Evolutionary conservation across 2,888 invertebrate genomes (phyloP).

Genomic region (Cryptocheilus praepositus): DNA sequence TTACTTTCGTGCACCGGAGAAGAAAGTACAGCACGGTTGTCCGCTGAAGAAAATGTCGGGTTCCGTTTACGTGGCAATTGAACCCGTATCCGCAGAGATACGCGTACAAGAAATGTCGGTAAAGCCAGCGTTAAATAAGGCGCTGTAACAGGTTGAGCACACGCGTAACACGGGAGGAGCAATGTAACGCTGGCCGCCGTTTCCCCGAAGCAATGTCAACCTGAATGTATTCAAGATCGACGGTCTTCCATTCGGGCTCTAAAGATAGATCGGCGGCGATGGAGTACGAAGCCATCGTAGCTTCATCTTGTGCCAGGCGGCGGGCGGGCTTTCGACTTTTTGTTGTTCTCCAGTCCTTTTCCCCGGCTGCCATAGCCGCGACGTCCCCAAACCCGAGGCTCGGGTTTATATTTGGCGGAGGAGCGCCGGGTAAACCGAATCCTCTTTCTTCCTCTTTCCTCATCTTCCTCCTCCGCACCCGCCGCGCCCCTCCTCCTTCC

Average conservation of each 20-base stretch:
- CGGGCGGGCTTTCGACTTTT: conserved; percentile 29
- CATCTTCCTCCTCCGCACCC: not conserved
- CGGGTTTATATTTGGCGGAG: conserved; percentile 54
- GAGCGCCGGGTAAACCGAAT: not conserved
- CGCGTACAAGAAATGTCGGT: no score
- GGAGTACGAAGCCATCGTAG: no score
- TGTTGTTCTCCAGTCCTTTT: conserved; percentile 31
- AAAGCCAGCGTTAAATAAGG: no score
- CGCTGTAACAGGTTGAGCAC: no score
- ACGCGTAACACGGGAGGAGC: no score
- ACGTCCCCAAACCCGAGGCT: conserved; percentile 5
- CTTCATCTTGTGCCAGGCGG: no score
- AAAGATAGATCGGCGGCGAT: conserved; percentile 6
- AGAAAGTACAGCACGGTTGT: no score
- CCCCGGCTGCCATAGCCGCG: conserved; percentile 13
- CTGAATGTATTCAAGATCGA: conserved; percentile 4
- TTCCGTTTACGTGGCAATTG: no score
- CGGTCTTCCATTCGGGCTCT: conserved; percentile 2
- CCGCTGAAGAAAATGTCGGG: no score
- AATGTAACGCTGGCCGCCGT: no score
- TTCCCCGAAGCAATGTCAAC: conserved; percentile 3
- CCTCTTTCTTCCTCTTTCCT: not conserved
- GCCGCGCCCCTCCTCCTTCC: not conserved
- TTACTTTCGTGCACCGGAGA: no score
- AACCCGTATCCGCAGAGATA: no score